Percentiles rank a stretch among this genome's conserved stretches.
These are phyloP conservation scores for Calameuta filiformis DNA, from an alignment of 2,888 invertebrate species.

Conservation along the genomic window DNA sequence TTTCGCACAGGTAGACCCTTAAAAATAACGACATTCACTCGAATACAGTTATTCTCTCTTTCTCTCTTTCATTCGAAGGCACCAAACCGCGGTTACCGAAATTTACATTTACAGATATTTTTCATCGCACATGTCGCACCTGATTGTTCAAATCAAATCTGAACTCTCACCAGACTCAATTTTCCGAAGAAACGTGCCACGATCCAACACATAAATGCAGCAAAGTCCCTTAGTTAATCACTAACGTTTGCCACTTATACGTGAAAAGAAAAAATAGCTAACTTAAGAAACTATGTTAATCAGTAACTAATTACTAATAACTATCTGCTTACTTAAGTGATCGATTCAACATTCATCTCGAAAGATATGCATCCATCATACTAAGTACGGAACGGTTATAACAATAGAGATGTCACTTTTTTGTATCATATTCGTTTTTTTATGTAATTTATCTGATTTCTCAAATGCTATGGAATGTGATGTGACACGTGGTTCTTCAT, in stretches of 20 bases:
- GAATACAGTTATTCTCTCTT: neutral
- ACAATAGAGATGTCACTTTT: neutral
- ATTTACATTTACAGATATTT: neutral
- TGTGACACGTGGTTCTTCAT: neutral
- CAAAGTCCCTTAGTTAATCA: conserved; percentile 33
- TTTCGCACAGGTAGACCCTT: neutral
- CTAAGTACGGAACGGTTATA: neutral
- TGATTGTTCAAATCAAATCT: neutral
- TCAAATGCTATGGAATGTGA: neutral
- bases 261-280: neutral
- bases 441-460: neutral
- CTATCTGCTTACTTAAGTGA: conserved; percentile 41
- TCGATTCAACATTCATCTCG: conserved; percentile 34
- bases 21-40: neutral
- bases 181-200: neutral
- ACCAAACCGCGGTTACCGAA: neutral
- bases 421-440: neutral
- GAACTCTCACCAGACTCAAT: neutral
- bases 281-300: conserved; percentile 20
- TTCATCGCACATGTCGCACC: neutral
- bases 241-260: conserved; percentile 19
- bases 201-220: conserved; percentile 23
- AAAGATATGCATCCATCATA: conserved; percentile 46
- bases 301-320: conserved; percentile 38
- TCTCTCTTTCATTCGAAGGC: neutral